phyloP scores from a whole-genome alignment of 2,888 invertebrate genomes.

The Drosophila atripex region DNA sequence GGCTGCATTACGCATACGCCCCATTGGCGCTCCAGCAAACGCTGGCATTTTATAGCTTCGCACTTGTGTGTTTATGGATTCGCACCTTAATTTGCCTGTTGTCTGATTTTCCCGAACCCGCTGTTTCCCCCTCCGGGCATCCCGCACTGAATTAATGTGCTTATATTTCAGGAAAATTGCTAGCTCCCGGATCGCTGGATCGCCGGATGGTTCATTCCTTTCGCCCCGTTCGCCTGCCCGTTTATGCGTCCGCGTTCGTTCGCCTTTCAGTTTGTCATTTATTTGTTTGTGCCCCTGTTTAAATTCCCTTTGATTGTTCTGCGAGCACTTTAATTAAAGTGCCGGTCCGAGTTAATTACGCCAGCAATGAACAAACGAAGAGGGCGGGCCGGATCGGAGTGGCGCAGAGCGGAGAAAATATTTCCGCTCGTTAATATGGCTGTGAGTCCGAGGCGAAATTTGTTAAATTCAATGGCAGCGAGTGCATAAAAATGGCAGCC shows the following conservation, averaged over 20 bases:
- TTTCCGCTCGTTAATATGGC: conserved; percentile 64
- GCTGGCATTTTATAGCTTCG: conserved; percentile 74
- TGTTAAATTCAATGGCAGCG: conserved; percentile 68
- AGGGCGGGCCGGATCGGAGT: neutral
- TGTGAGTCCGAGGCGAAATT: conserved; percentile 52
- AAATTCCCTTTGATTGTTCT: conserved; percentile 61
- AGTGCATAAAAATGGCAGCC: conserved; percentile 54
- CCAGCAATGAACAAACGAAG: conserved; percentile 30
- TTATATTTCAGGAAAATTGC: conserved; percentile 82
- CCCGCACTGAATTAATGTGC: conserved; percentile 80
- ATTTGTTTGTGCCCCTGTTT: conserved; percentile 36
- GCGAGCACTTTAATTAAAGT: conserved; percentile 50
- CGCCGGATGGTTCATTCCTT: conserved; percentile 43
- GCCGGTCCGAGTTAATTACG: conserved; percentile 46
- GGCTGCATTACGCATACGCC: conserved; percentile 72
- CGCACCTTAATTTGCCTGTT: conserved; percentile 77
- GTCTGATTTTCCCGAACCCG: conserved; percentile 59
- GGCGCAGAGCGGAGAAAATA: conserved; percentile 26
- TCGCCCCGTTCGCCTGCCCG: conserved; percentile 40
- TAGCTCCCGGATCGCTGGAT: conserved; percentile 71
- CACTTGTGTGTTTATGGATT: conserved; percentile 80
- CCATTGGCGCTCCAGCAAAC: conserved; percentile 50
- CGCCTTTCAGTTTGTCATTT: conserved; percentile 56
- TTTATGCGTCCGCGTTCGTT: conserved; percentile 26
- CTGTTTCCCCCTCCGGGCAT: conserved; percentile 5